Conservation (phyloP, 2,797 vertebrate genomes). For the Acipenser transmontanus region DNA sequence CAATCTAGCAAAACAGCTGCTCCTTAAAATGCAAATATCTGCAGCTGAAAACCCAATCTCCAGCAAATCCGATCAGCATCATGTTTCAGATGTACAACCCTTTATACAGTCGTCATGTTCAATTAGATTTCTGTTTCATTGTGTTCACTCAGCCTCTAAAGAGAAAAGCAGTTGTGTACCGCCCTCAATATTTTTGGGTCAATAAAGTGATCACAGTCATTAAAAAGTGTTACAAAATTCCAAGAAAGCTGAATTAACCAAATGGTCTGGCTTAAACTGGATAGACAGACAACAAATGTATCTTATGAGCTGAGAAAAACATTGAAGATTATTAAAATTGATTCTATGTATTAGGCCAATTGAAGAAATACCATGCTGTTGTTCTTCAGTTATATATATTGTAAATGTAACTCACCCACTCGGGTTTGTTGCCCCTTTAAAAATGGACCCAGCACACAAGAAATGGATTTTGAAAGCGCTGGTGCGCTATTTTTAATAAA, state of each 20-base stretch:
- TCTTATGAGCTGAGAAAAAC: too few species aligned
- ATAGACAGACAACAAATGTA: too few species aligned
- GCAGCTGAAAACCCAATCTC: neutral
- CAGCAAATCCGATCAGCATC: slow-evolving; percentile 54
- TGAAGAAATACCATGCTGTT: too few species aligned
- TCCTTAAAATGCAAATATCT: slow-evolving; percentile 39
- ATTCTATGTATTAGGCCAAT: too few species aligned
- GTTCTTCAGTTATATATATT: too few species aligned
- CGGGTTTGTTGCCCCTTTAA: too few species aligned
- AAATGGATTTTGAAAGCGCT: too few species aligned
- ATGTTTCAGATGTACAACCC: slow-evolving; percentile 47
- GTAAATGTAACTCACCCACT: too few species aligned
- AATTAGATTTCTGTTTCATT: slow-evolving; percentile 8
- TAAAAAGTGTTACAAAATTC: slow-evolving; percentile 34
- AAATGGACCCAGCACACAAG: too few species aligned
- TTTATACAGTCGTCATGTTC: slow-evolving; percentile 31
- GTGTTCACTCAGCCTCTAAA: slow-evolving; percentile 21
- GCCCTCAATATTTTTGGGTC: slow-evolving; percentile 14
- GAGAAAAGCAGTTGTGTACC: slow-evolving; percentile 36
- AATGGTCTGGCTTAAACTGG: neutral
- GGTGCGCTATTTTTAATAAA: too few species aligned
- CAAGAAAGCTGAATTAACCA: slow-evolving; percentile 31
- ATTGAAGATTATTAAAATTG: too few species aligned
- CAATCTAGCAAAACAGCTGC: slow-evolving; percentile 54
- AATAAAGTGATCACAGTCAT: slow-evolving; percentile 30